These are phyloP conservation scores for Hartigia nigra DNA, from an alignment of 2,888 invertebrate genomes.

Conservation along the genomic window DNA sequence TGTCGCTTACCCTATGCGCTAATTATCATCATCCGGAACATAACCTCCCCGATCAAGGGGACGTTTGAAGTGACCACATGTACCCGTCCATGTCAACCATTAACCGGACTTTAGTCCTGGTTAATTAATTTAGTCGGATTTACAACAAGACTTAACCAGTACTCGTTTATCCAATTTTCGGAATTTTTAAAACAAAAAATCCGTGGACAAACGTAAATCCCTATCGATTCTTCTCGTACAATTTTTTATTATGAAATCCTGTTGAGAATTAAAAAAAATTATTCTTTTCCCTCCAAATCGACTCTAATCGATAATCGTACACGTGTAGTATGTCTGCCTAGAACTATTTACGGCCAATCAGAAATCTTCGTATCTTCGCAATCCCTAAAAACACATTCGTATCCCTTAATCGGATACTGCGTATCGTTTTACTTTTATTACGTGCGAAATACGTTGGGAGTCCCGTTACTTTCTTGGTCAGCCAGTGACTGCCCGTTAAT, in stretches of 20 bases:
- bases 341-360: background rate
- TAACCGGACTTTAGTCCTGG: constrained; percentile 36
- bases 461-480: constrained; percentile 37
- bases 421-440: constrained; percentile 34
- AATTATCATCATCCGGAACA: constrained; percentile 32
- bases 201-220: background rate
- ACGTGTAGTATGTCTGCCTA: background rate
- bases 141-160: constrained; percentile 14
- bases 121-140: constrained; percentile 21
- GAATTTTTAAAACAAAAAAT: background rate
- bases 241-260: background rate
- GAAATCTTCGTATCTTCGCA: background rate
- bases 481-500: constrained; percentile 23
- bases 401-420: constrained; percentile 1
- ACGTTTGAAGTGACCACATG: constrained; percentile 50
- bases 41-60: constrained; percentile 14
- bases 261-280: background rate
- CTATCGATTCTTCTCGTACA: background rate
- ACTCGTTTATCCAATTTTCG: constrained; percentile 23
- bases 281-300: background rate
- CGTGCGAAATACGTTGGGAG: constrained; percentile 28
- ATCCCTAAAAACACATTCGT: background rate
- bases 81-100: constrained; percentile 32
- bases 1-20: constrained; percentile 36
- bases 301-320: background rate